Evolutionary conservation across 1,140 invertebrate genomes (phyloP).

Genomic region (Caenorhabditis remanei): DNA sequence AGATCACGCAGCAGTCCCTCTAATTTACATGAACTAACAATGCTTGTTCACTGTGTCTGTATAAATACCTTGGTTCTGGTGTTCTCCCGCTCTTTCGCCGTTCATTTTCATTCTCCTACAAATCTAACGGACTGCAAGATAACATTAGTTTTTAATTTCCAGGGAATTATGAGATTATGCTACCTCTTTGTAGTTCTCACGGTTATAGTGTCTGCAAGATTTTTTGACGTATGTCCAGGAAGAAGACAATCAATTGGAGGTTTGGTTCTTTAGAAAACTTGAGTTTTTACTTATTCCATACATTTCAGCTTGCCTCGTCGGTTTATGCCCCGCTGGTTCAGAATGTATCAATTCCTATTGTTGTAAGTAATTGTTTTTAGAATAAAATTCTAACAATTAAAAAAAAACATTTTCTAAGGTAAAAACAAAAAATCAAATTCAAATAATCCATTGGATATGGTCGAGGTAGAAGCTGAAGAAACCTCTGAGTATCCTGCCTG

Average conservation of each 20-base stretch:
- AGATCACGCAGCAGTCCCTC: not conserved
- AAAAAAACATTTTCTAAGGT: not conserved
- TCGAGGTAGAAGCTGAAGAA: constrained; percentile 1
- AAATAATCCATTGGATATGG: not conserved
- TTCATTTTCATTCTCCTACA: not conserved
- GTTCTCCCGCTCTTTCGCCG: not conserved
- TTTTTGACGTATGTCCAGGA: constrained; percentile 41
- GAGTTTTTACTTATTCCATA: too few species aligned
- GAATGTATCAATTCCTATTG: constrained; percentile 61
- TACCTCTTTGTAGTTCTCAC: not conserved
- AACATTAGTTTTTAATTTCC: not conserved
- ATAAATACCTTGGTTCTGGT: not conserved
- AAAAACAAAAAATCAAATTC: constrained; percentile 18
- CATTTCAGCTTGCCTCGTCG: constrained; percentile 59
- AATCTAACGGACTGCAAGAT: not conserved
- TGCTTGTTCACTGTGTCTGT: not conserved
- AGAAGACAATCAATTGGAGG: constrained; percentile 41
- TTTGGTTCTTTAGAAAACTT: not conserved
- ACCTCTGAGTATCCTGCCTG: constrained; percentile 23
- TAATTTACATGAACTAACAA: constrained; percentile 38
- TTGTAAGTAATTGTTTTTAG: constrained; percentile 17
- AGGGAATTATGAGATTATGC: not conserved
- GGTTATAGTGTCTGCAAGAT: not conserved
- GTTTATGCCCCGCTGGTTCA: constrained; percentile 58
- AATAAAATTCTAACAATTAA: too few species aligned